These are phyloP conservation scores for Argyrosomus regius DNA, from an alignment of 2,797 vertebrate species.

Conservation along the genomic window DNA sequence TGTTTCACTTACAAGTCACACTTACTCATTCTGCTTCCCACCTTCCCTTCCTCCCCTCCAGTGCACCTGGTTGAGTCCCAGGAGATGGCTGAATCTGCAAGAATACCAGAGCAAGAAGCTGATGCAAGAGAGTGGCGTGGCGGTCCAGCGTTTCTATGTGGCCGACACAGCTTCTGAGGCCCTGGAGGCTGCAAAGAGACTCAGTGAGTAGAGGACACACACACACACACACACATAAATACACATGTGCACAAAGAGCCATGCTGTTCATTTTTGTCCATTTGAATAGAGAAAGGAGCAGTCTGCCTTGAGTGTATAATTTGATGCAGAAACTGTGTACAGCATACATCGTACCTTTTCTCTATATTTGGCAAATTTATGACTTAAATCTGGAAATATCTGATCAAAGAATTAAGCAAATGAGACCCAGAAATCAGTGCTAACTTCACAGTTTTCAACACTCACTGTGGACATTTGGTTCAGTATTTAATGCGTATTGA, in stretches of 20 bases:
- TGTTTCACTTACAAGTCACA: conserved; percentile 31
- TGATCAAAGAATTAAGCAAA: background rate
- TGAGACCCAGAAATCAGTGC: background rate
- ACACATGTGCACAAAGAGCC: too few species aligned
- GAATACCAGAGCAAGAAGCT: conserved; percentile 99
- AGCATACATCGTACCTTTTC: background rate
- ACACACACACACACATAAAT: background rate
- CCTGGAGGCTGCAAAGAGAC: conserved; percentile 93
- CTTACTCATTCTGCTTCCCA: background rate
- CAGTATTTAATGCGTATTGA: background rate
- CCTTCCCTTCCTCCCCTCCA: conserved; percentile 55
- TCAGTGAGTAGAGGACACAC: conserved; percentile 88
- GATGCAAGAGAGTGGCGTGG: conserved; percentile 96
- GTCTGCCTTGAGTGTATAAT: too few species aligned
- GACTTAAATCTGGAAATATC: background rate
- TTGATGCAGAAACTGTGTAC: too few species aligned
- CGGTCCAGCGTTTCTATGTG: conserved; percentile 97
- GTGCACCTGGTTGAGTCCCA: conserved; percentile 86
- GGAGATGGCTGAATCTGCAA: conserved; percentile 98
- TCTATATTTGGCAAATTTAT: background rate
- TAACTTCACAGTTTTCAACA: background rate
- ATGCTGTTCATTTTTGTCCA: background rate
- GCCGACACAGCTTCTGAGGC: conserved; percentile 92
- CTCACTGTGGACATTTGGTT: background rate
- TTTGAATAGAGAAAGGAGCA: background rate